Evolutionary conservation across 2,888 invertebrate species (phyloP), one percentile per base, ranked within the genome.

Genomic region (Hypomecis punctinalis): DNA sequence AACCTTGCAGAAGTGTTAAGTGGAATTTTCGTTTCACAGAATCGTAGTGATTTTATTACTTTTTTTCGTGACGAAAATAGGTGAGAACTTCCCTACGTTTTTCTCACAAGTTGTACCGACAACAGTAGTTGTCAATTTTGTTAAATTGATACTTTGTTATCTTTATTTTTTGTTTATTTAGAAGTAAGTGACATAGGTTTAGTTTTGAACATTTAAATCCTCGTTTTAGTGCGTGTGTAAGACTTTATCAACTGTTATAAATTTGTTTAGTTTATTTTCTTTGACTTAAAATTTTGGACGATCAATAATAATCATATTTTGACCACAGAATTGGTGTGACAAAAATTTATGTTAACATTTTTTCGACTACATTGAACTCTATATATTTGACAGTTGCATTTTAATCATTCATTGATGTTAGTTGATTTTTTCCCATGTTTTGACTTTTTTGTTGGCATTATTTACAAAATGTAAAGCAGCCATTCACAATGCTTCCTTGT

Each of bases 401-500:
- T 3, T 23, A 3, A 23, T 23, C 3, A 2, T 23, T 23, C 23
- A 23, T 23, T 23, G 8, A 43, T n/a, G 7, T 33, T 6, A 35
- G n/a, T 33, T 43, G 42, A n/a, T 53, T 51, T 13, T 52, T 70
- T 66, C 53, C 53, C 5, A 58, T 23, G 40, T 47, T 40, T 35
- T 46, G 47, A 39, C 23, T 47, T 58, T 67, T 3, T 37, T 62
- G 61, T 56, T 56, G 80, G 80, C 81, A 63, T 72, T 82, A 85
- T 86, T 88, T 89, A 86, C 86, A 55, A 40, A n/a, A 8, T 67
- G 88, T 88, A 89, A 91, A 88, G 84, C 72, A 74, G 83, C 83
- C 78, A 64, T 39, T 47, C 57, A n/a, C 76, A 68, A 80, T 84
- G 82, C 90, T 92, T 91, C 78, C 91, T 92, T 92, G 91, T 88